Base-by-base conservation (phyloP, 1,140 invertebrate species). In the Diuraphis noxia region DNA sequence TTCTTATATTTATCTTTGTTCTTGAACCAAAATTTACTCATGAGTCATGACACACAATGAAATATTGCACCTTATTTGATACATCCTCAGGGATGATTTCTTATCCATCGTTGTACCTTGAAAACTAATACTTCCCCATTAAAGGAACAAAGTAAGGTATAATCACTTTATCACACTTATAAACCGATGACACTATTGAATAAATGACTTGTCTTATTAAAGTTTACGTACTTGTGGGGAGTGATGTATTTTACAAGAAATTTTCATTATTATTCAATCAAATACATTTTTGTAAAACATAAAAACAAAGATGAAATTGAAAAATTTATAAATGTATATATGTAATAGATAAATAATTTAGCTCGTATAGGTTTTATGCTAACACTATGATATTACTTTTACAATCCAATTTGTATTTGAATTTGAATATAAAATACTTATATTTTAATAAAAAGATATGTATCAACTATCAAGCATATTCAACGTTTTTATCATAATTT, bases 71-170 rank as follows among this genome's bases (percentile, higher is more conserved):
- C 10, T 56, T 56, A 56, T 87, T 87, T 49, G n/a, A 49, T 86
- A 40, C 2, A 36, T 56, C 36, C 36, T 87, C 17, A 10, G 46
- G 85, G 36, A 56, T 56, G 49, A 56, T 87, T 86, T 52, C 84
- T 86, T 52, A 84, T 25, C 81, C 23, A 52, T 86, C 17, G 84
- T 10, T 6, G 43, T n/a, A 8, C 52, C 43, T 56, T 30, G 85
- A 86, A 49, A 86, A 52, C 19, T 86, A 86, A 87, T 87, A 56
- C 36, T 56, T 56, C 13, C 21, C 34, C 84, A 86, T 86, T 86
- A 86, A 36, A 19, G 30, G 23, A 49, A 87, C 49, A 23, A 86
- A 52, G 13, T 23, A 34, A 52, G 9, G 36, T 30, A 25, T 40
- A 56, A 40, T 87, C 46, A 40, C 30, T 87, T 87, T 40, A 56